These are phyloP conservation scores for Notodonta ziczac DNA, from an alignment of 2,888 invertebrate genomes.

Conservation along the genomic window DNA sequence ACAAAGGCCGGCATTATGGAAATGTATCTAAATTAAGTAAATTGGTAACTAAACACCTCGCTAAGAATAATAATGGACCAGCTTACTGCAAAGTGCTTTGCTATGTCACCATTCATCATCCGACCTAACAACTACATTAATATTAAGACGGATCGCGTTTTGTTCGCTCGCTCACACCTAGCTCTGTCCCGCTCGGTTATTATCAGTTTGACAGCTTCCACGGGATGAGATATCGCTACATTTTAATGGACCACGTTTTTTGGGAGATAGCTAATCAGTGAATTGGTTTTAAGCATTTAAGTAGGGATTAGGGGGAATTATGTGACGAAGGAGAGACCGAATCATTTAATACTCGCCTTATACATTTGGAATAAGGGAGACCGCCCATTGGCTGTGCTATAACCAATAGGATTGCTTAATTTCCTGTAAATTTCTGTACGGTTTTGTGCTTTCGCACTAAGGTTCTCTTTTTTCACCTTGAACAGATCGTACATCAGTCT, in stretches of 20 bases:
- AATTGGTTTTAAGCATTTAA: conserved; percentile 22
- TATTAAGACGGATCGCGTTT: conserved; percentile 72
- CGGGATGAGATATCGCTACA: conserved; percentile 45
- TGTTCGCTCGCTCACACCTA: conserved; percentile 48
- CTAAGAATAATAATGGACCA: conserved; percentile 72
- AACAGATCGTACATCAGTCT: too few species aligned
- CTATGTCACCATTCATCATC: conserved; percentile 80
- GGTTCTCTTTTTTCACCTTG: too few species aligned
- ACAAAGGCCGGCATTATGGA: conserved; percentile 21
- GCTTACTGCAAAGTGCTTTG: conserved; percentile 80
- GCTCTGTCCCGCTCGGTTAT: conserved; percentile 49
- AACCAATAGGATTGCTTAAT: too few species aligned
- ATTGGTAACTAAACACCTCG: conserved; percentile 62
- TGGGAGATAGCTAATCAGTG: conserved; percentile 30
- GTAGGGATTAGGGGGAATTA: conserved; percentile 18
- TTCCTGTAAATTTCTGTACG: too few species aligned
- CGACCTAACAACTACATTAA: conserved; percentile 67
- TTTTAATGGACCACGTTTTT: conserved; percentile 45
- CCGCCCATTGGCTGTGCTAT: too few species aligned
- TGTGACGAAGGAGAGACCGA: background rate
- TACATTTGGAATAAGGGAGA: background rate
- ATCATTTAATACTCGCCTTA: background rate
- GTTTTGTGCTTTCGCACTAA: too few species aligned
- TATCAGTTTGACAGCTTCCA: conserved; percentile 65
- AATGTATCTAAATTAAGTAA: conserved; percentile 57